Evolutionary conservation across 2,113 vertebrate species (phyloP), one percentile per base, ranked within the genome.

Genomic region (Elephantulus edwardii): DNA sequence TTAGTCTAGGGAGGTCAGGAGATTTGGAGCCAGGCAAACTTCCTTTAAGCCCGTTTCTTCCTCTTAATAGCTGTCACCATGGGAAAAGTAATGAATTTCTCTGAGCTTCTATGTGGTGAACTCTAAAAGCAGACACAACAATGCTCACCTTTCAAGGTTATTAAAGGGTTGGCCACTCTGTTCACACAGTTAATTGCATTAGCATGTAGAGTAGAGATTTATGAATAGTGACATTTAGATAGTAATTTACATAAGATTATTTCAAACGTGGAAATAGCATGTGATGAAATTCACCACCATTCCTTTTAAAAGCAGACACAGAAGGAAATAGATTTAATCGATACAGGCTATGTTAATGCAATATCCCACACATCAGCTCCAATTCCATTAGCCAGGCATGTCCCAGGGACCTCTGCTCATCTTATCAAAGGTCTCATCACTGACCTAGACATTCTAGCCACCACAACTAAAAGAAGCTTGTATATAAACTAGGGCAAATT

Each of bases 151-250:
- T 71, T 33, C 83, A 84, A 86, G 89, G 77, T 89, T 24, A 22
- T 50, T 66, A 48, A 78, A 86, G 35, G 62, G 35, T 35, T 40
- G 35, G 40, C 3, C 2, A 12, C 4, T 20, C 74, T 82, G 35
- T 72, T 91, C 76, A 44, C 38, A 19, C 28, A 79, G 89, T 88
- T 94, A 92, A 91, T 91, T 46, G 48, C 68, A 86, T 77, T 86
- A 68, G 66, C 80, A 90, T 92, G 56, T 62, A 77, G 84, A 83
- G 85, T 19, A 75, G 48, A 71, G 88, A 74, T 81, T 66, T 14
- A 66, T n/a, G 14, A 38, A 68, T 38, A 38, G 35, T 38, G 38
- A 9, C 20, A 68, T 68, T 38, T 19, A 22, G 66, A 38, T 38
- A 38, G 38, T 10, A n/a, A 68, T 38, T 68, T 40, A 14, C 83